Conservation (phyloP, 2,888 invertebrate species). For the Lymantria dispar region DNA sequence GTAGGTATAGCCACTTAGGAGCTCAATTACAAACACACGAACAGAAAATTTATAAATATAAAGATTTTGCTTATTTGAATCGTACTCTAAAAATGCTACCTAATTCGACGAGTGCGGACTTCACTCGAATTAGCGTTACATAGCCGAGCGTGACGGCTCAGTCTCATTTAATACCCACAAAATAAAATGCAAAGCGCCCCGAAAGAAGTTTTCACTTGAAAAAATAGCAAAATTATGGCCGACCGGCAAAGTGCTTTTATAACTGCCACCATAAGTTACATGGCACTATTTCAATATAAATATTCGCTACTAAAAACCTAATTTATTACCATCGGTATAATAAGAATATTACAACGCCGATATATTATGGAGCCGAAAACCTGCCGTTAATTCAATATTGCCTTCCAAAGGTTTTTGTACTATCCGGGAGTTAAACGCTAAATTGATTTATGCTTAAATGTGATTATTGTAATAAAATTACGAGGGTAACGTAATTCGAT, state of each 20-base stretch:
- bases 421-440: conserved; percentile 9
- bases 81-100: too few species aligned
- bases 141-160: too few species aligned
- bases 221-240: neutral
- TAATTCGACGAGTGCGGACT: too few species aligned
- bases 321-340: conserved; percentile 5
- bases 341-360: conserved; percentile 6
- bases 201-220: too few species aligned
- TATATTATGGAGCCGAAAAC: conserved; percentile 10
- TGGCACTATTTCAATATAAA: conserved; percentile 1
- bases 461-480: conserved; percentile 22
- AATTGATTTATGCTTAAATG: conserved; percentile 23
- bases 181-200: too few species aligned
- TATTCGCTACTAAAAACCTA: conserved; percentile 4
- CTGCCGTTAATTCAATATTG: conserved; percentile 25
- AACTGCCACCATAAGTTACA: neutral
- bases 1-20: too few species aligned
- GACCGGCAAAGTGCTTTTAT: neutral
- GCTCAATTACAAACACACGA: too few species aligned
- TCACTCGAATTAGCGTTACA: too few species aligned
- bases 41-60: too few species aligned
- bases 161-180: too few species aligned
- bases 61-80: too few species aligned
- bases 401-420: conserved; percentile 19
- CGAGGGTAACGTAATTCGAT: conserved; percentile 12